These are phyloP conservation scores for Lasiurus borealis DNA, from an alignment of 2,113 vertebrate species.

Conservation along the genomic window DNA sequence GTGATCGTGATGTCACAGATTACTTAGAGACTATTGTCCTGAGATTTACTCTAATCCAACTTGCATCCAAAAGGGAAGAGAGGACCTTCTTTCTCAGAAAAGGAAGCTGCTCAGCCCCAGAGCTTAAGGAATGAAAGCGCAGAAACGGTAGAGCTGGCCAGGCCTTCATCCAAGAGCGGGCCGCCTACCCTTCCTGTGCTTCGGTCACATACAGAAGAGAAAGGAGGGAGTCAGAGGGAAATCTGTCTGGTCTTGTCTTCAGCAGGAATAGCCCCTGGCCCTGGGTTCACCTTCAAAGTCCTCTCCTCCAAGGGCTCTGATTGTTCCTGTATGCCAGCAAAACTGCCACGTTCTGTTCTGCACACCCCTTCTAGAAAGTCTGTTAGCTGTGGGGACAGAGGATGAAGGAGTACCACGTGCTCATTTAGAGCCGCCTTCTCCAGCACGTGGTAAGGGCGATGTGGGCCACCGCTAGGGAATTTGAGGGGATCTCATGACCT, in stretches of 20 bases:
- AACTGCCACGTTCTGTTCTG: rapidly evolving
- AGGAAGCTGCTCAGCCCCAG: not conserved
- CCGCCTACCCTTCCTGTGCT: not conserved
- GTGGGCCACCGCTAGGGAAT: rapidly evolving
- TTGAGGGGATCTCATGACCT: not conserved
- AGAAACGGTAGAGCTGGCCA: not conserved
- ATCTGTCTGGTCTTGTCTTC: not conserved
- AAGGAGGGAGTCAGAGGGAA: not conserved
- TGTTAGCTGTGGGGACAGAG: rapidly evolving
- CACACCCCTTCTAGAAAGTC: not conserved
- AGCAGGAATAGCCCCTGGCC: not conserved
- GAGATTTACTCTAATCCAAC: not conserved
- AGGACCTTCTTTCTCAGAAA: not conserved
- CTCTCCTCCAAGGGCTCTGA: not conserved
- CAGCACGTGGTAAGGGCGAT: rapidly evolving
- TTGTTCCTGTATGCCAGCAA: not conserved
- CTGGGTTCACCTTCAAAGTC: not conserved
- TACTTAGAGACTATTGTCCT: not conserved
- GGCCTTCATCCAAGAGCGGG: not conserved
- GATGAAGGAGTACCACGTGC: not conserved
- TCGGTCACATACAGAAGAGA: not conserved
- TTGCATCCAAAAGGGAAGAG: not conserved
- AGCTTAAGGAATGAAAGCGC: not conserved
- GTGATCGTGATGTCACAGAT: not conserved
- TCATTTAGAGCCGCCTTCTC: not conserved